Conservation (phyloP, 2,113 vertebrate species). For the Eurystomus gularis region DNA sequence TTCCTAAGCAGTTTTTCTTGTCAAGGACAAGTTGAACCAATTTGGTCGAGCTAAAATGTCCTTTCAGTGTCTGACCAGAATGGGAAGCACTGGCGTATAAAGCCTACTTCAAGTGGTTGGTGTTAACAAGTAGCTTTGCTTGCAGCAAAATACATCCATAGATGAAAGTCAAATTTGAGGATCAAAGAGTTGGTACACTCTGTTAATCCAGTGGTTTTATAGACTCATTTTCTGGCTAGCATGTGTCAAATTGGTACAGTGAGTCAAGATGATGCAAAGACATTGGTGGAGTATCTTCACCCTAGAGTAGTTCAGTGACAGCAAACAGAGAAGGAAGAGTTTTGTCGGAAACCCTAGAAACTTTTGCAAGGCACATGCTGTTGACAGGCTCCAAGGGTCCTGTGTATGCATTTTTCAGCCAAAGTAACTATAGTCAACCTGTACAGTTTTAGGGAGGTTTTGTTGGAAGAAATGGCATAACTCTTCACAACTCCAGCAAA, state of each 20-base stretch:
- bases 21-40: conserved; percentile 15
- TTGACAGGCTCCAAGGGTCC: not conserved
- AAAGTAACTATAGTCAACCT: not conserved
- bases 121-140: not conserved
- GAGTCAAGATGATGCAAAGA: not conserved
- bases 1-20: not conserved
- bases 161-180: not conserved
- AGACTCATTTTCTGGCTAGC: not conserved
- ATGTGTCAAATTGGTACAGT: not conserved
- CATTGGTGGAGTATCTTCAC: not conserved
- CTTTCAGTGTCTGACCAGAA: conserved; percentile 7
- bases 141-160: not conserved
- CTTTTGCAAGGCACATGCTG: not conserved
- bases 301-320: not conserved
- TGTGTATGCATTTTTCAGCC: not conserved
- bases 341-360: not conserved
- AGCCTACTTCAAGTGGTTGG: not conserved
- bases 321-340: not conserved
- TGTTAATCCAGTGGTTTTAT: not conserved
- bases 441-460: not conserved
- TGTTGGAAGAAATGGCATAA: not conserved
- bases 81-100: not conserved
- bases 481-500: not conserved
- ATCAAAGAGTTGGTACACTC: not conserved
- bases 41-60: not conserved